Evolutionary conservation across 2,888 invertebrate genomes (phyloP).

Genomic region (Lasioglossum malachurum): DNA sequence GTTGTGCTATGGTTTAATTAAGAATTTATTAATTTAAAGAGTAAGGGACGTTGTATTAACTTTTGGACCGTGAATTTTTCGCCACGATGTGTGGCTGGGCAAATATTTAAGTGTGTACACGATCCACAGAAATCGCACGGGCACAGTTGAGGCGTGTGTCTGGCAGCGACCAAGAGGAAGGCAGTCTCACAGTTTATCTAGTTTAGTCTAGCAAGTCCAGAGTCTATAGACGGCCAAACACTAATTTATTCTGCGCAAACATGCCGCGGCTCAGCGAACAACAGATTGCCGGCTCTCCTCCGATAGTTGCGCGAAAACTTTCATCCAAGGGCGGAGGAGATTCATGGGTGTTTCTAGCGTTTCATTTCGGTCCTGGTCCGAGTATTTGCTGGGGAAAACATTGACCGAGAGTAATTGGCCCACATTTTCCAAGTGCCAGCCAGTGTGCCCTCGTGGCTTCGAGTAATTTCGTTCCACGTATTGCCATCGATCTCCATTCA

Average conservation of each 20-base stretch:
- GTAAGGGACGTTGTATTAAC: too few species aligned
- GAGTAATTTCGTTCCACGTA: conserved; percentile 48
- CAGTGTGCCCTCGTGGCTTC: conserved; percentile 28
- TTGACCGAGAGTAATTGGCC: conserved; percentile 61
- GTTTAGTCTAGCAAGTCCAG: conserved; percentile 75
- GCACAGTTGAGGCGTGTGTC: conserved; percentile 11
- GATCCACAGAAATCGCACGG: background rate
- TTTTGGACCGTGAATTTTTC: too few species aligned
- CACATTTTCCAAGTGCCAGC: conserved; percentile 43
- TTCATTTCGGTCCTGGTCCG: conserved; percentile 51
- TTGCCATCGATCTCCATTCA: conserved; percentile 36
- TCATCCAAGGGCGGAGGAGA: conserved; percentile 36
- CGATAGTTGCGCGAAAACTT: conserved; percentile 62
- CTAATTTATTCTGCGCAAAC: conserved; percentile 82
- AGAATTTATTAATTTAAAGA: too few species aligned
- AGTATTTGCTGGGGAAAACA: conserved; percentile 51
- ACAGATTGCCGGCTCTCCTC: conserved; percentile 54
- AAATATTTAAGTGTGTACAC: background rate
- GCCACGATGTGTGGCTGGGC: background rate
- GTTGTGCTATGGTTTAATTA: too few species aligned
- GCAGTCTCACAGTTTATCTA: conserved; percentile 67
- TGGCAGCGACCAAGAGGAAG: conserved; percentile 46
- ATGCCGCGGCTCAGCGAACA: conserved; percentile 63
- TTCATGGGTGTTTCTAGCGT: conserved; percentile 38
- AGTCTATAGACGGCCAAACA: conserved; percentile 79